Base-by-base conservation (phyloP, 2,113 vertebrate species). In the Pangasianodon gigas region DNA sequence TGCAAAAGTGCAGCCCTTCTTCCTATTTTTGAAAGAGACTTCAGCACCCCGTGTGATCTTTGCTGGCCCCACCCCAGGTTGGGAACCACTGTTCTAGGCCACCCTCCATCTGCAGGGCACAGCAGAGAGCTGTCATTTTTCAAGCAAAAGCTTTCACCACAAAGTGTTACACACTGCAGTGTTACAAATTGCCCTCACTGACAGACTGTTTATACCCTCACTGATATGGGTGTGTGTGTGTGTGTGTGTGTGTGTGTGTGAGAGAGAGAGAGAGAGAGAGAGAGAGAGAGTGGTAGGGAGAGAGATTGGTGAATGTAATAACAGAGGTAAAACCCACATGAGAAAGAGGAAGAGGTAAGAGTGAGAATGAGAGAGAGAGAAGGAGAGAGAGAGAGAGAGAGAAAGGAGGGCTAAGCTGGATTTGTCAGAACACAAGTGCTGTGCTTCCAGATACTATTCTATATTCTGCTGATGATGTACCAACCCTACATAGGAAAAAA, bases 81-180 rank as follows among this genome's bases (percentile, higher is more conserved):
- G 14, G 37, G n/a, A 37, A 74, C 6, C 32, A 41, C 69, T 69
- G 62, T 65, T 65, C 62, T 65, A 65, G 8, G 80, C 32, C 29
- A n/a, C 80, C 52, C 41, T 54, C 32, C 46, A 67, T 65, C 74
- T 67, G 82, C 71, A 41, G 21, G 52, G n/a, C 51, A 46, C 83
- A 65, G 62, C 62, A 26, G 9, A 62, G 58, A 26, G 21, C 5
- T 62, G 8, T 29, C 8, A 29, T 65, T 65, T 65, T 65, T 29
- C 24, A 65, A 88, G 51, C n/a, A 26, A 85, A 62, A 37, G 56
- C 86, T 56, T 77, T 67, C 58, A 85, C 58, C 88, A 69, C 71
- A n/a, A n/a, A n/a, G n/a, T n/a, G n/a, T n/a, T n/a, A n/a, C n/a
- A n/a, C n/a, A n/a, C n/a, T n/a, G n/a, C n/a, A 65, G 60, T 65